Evolutionary conservation across 1,140 invertebrate genomes (phyloP).

Genomic region (Formica exsecta): DNA sequence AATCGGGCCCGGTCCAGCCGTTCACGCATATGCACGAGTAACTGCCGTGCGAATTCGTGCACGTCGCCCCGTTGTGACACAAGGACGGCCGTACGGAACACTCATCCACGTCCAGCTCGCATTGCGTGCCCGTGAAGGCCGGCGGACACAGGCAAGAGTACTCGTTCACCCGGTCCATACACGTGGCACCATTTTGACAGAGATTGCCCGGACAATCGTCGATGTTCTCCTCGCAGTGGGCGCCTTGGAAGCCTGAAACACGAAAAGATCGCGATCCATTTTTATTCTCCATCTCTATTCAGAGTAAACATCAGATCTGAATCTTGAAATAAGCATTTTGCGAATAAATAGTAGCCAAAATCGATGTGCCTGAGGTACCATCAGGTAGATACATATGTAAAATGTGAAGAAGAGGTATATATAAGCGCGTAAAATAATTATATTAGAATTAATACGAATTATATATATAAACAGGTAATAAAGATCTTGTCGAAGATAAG

Average conservation of each 20-base stretch:
- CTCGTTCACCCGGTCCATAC: slow-evolving; percentile 94
- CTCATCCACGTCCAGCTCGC: slow-evolving; percentile 93
- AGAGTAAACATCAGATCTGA: not conserved
- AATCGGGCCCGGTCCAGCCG: slow-evolving; percentile 96
- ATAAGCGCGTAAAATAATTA: not conserved
- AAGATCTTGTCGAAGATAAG: not conserved
- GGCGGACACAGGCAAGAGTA: slow-evolving; percentile 96
- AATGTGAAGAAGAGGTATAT: not conserved
- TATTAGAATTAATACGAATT: not conserved
- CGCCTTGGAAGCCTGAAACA: slow-evolving; percentile 93
- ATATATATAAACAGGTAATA: not conserved
- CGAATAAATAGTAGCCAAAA: not conserved
- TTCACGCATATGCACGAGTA: slow-evolving; percentile 99
- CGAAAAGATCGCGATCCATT: slow-evolving; percentile 54
- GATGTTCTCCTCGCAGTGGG: slow-evolving; percentile 95
- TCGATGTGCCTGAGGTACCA: not conserved
- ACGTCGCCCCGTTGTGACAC: slow-evolving; percentile 98
- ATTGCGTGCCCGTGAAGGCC: slow-evolving; percentile 94
- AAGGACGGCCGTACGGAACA: slow-evolving; percentile 93
- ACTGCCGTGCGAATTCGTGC: slow-evolving; percentile 95
- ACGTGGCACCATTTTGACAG: slow-evolving; percentile 96
- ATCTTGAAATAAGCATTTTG: not conserved
- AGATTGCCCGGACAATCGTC: slow-evolving; percentile 96
- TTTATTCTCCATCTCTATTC: not conserved
- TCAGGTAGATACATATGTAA: not conserved